A percentile compares a stretch with the other conserved stretches of the same genome.
Conservation (phyloP, 2,797 vertebrate genomes). For the Gobio occitaniae region DNA sequence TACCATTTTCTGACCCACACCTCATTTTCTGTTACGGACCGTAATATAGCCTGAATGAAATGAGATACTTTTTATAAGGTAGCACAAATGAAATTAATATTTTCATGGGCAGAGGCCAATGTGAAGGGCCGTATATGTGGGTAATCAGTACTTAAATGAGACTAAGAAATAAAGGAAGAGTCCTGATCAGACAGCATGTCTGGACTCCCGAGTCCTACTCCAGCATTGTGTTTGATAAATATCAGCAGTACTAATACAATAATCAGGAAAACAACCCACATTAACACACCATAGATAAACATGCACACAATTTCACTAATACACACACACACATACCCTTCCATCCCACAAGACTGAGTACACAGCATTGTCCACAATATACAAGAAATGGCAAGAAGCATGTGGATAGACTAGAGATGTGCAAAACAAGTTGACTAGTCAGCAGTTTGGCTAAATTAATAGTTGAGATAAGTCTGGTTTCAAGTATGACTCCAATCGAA, state of each 20-base stretch:
- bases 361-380: neutral
- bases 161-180: conserved; percentile 42
- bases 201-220: conserved; percentile 15
- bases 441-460: neutral
- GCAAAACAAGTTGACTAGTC: neutral
- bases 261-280: conserved; percentile 35
- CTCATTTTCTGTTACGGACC: conserved; percentile 56
- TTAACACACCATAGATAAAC: neutral
- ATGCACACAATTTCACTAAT: neutral
- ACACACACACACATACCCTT: conserved; percentile 22
- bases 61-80: conserved; percentile 53
- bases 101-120: conserved; percentile 30
- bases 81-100: conserved; percentile 63
- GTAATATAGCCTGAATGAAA: conserved; percentile 55
- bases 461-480: neutral
- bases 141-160: conserved; percentile 57
- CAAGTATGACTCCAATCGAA: neutral
- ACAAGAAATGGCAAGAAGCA: neutral
- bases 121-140: conserved; percentile 31
- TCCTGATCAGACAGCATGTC: conserved; percentile 42
- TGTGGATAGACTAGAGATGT: neutral
- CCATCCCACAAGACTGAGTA: conserved; percentile 29
- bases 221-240: conserved; percentile 34
- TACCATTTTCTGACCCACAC: conserved; percentile 43
- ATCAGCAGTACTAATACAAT: conserved; percentile 38